These are phyloP conservation scores for Martes flavigula DNA, from an alignment of 2,797 vertebrate species.

Conservation along the genomic window DNA sequence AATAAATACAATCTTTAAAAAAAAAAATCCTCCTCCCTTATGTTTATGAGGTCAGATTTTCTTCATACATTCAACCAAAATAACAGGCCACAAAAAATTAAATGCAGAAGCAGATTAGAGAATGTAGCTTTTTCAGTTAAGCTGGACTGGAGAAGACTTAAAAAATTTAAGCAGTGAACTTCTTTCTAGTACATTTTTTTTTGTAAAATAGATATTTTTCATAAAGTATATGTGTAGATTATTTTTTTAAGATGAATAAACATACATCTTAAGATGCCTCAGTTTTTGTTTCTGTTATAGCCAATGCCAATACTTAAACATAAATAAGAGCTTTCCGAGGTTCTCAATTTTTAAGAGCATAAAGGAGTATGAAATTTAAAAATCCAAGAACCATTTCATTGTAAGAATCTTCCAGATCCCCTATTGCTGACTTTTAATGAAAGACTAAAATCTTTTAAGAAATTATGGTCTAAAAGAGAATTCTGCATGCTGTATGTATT, in stretches of 20 bases:
- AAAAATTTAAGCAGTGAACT: not conserved
- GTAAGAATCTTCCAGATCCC: not conserved
- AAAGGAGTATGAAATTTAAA: not conserved
- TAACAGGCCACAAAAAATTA: not conserved
- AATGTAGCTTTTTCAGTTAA: not conserved
- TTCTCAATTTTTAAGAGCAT: not conserved
- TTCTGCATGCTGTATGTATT: not conserved
- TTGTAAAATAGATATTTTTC: not conserved
- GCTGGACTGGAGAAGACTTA: not conserved
- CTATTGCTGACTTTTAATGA: not conserved
- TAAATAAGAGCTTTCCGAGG: not conserved
- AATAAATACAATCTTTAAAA: no score
- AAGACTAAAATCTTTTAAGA: not conserved
- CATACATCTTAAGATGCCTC: not conserved
- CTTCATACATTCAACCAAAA: not conserved
- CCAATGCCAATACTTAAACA: not conserved
- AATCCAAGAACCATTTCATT: not conserved
- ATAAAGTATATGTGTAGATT: not conserved
- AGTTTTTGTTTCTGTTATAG: not conserved
- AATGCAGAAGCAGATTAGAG: not conserved
- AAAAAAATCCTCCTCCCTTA: not conserved
- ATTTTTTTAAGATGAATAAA: slow-evolving; percentile 1
- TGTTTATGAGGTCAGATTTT: not conserved
- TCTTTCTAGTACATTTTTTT: not conserved
- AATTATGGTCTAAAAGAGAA: not conserved